phyloP scores from a whole-genome alignment of 1,140 invertebrate species.

The Cyclina sinensis region DNA sequence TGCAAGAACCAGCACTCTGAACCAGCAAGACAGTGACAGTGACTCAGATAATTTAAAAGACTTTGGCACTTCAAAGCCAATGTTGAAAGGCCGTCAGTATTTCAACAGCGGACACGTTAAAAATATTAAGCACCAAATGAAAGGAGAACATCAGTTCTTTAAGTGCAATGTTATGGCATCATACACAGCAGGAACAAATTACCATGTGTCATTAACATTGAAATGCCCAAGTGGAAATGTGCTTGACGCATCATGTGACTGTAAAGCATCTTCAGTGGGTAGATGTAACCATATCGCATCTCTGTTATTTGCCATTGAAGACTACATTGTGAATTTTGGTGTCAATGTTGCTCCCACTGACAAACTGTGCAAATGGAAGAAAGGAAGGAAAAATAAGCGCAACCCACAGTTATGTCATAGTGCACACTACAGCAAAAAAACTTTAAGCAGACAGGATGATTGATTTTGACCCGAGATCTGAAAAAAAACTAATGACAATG shows the following conservation, averaged over 20 bases:
- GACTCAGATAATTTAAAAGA: neutral
- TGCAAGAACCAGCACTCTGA: neutral
- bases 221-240: too few species aligned
- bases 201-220: too few species aligned
- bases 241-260: neutral
- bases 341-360: too few species aligned
- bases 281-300: neutral
- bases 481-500: neutral
- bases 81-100: too few species aligned
- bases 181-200: too few species aligned
- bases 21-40: neutral
- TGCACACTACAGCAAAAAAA: too few species aligned
- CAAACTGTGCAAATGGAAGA: too few species aligned
- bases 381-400: too few species aligned
- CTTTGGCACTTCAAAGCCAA: neutral
- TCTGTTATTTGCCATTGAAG: too few species aligned
- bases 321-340: neutral
- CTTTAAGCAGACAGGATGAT: too few species aligned
- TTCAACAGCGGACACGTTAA: neutral
- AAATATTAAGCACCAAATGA: neutral
- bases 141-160: neutral
- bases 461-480: neutral
- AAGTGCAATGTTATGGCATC: too few species aligned
- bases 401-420: too few species aligned
- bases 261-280: conserved; percentile 3